Evolutionary conservation across 2,888 invertebrate genomes (phyloP), one percentile per base, ranked within the genome.

Genomic region (Pristionchus entomophagus): DNA sequence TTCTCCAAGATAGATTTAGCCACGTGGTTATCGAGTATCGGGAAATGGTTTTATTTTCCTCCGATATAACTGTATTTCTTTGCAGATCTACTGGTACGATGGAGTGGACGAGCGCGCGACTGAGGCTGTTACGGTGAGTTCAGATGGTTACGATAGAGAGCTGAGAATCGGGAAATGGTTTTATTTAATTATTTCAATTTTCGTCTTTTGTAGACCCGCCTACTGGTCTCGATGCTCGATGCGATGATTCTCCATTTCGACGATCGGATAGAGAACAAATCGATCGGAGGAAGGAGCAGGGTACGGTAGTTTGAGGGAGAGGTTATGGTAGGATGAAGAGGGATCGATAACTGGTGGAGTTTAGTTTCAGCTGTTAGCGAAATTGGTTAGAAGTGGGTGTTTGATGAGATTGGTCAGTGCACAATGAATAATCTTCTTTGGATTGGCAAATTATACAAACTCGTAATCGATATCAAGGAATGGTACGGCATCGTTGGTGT

Each of bases 141-240:
- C 49, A 19, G 51, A 51, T 26, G 78, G 0, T 22, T 32, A 78
- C 29, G 45, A 51, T 29, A 78, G 49, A n/a, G 22, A 49, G 65
- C 5, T 29, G 3, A 10, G 10, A 0, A 69, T 69, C 38, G 69
- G 10, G 6, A 41, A 69, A 17, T 69, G 69, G 38, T 4, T 69
- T 69, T 69, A 69, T 38, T n/a, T 22, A 22, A n/a, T n/a, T n/a
- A n/a, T n/a, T n/a, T n/a, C n/a, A n/a, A n/a, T n/a, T n/a, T n/a
- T 29, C 29, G 65, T 32, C 12, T 65, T 10, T 32, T 80, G 51
- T 22, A 82, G 82, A 51, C 92, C 22, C 88, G 92, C 14, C 87
- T 93, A 22, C 89, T 93, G 22, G 87, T 93, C 49, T 91, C 91
- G 32, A 92, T 93, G 90, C 89, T 93, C 81, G 93, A 93, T 88